Evolutionary conservation across 2,113 vertebrate species (phyloP).

Genomic region (Perca flavescens): DNA sequence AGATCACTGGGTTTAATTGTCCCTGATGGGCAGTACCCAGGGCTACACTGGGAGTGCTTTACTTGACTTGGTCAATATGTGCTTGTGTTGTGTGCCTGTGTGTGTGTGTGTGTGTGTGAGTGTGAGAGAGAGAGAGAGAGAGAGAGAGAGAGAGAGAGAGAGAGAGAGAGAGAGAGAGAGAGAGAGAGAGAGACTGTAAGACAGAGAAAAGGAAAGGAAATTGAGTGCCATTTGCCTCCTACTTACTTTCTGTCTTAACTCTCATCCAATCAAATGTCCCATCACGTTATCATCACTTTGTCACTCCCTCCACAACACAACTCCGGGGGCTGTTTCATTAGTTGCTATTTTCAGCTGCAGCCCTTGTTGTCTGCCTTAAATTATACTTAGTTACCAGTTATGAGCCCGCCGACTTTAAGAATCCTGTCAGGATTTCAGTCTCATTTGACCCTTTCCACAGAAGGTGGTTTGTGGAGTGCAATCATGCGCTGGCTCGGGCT

Average conservation of each 20-base stretch:
- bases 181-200: neutral
- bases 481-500: conserved; percentile 45
- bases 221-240: conserved; percentile 47
- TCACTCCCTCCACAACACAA: conserved; percentile 53
- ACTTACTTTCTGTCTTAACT: conserved; percentile 57
- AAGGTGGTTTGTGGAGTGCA: conserved; percentile 68
- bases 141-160: too few species aligned
- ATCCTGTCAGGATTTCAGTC: conserved; percentile 65
- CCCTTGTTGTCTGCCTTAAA: conserved; percentile 58
- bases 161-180: too few species aligned
- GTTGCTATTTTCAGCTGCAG: conserved; percentile 66
- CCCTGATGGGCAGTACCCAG: conserved; percentile 63
- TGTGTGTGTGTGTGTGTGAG: neutral
- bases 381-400: conserved; percentile 69
- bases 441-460: conserved; percentile 66
- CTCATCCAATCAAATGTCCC: conserved; percentile 68
- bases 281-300: conserved; percentile 65
- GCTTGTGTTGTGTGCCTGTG: conserved; percentile 18
- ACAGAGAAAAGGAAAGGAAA: conserved; percentile 20
- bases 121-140: neutral
- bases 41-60: conserved; percentile 45
- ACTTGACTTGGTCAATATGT: conserved; percentile 61
- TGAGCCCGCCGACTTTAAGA: conserved; percentile 51
- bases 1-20: conserved; percentile 81
- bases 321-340: conserved; percentile 72